A percentile compares a stretch with the other conserved stretches of the same genome.
Evolutionary conservation across 2,113 vertebrate species (phyloP).

Genomic region (Okapia johnstoni): DNA sequence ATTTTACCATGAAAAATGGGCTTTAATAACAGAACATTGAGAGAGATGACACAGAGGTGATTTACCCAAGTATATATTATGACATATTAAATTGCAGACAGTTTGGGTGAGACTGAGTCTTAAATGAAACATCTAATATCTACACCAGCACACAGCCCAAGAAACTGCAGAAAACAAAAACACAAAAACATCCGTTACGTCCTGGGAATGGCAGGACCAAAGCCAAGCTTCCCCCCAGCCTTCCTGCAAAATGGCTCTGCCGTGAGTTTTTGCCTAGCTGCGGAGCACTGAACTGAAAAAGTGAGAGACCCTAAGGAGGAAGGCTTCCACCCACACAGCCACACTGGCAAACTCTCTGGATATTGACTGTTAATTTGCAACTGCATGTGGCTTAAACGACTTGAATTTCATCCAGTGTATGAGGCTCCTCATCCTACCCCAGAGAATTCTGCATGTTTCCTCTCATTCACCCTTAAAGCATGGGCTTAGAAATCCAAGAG

Average conservation of each 20-base stretch:
- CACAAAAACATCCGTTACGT: slow-evolving; percentile 61
- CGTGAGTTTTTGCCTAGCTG: slow-evolving; percentile 61
- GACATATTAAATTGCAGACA: slow-evolving; percentile 66
- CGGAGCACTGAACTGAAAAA: slow-evolving; percentile 79
- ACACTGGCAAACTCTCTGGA: neutral
- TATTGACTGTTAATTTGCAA: neutral
- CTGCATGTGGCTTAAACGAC: neutral
- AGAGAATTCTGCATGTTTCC: neutral
- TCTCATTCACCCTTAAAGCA: neutral
- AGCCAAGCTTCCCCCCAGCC: slow-evolving; percentile 50
- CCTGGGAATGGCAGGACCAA: slow-evolving; percentile 21
- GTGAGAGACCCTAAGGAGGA: neutral
- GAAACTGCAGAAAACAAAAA: slow-evolving; percentile 56
- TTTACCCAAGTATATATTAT: slow-evolving; percentile 65
- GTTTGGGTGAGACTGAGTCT: slow-evolving; percentile 54
- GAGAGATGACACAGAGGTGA: slow-evolving; percentile 70
- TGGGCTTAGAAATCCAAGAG: neutral
- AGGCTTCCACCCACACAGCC: neutral
- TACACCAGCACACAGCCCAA: slow-evolving; percentile 45
- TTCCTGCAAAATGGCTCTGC: slow-evolving; percentile 66
- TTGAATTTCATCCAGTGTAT: neutral
- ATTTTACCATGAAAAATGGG: slow-evolving; percentile 72
- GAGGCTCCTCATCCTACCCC: neutral
- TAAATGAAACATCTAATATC: slow-evolving; percentile 65
- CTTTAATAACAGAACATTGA: slow-evolving; percentile 70